Evolutionary conservation across 1,140 invertebrate genomes (phyloP), one percentile per base, ranked within the genome.

Genomic region (Oreohelix idahoensis): DNA sequence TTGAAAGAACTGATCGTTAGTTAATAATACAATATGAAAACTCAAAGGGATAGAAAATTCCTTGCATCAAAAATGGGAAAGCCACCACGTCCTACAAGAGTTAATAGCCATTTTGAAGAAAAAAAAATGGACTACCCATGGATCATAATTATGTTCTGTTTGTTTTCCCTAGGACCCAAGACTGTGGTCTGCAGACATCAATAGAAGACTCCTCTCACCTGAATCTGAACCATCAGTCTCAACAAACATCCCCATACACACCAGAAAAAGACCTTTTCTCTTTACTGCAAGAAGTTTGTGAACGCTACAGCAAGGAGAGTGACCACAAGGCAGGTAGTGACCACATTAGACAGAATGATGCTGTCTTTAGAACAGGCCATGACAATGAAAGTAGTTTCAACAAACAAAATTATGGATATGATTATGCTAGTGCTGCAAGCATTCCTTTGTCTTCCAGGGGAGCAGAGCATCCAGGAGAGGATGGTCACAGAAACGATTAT

Each of bases 151-250:
- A 15, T 78, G 4, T 78, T 51, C 29, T 78, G 15, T n/a, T n/a
- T n/a, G 42, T 58, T 71, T 42, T 75, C 23, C 87, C 86, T 35
- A 85, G 83, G 51, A 89, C 89, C 15, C 87, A 86, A 69, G 90
- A 91, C 80, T 90, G 87, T 87, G 87, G 86, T 1, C 87, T 91
- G 39, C 90, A 91, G 83, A 89, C 90, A n/a, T 87, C 87, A 26
- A 58, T 86, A n/a, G 81, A 85, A 49, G 77, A 82, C n/a, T 36
- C 38, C 4, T 69, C 80, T 15, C 66, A 84, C 0, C 17, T 36
- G n/a, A 35, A 80, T 20, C 29, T 51, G 51, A 83, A 81, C 38
- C 78, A 87, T 49, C 84, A 85, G 42, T 83, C 83, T 71, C 85
- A 88, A 81, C 89, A 90, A 84, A 90, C 89, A 0, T 89, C 89